Evolutionary conservation across 1,140 invertebrate species (phyloP), one percentile per base, ranked within the genome.

Genomic region (Parasteatoda tepidariorum): DNA sequence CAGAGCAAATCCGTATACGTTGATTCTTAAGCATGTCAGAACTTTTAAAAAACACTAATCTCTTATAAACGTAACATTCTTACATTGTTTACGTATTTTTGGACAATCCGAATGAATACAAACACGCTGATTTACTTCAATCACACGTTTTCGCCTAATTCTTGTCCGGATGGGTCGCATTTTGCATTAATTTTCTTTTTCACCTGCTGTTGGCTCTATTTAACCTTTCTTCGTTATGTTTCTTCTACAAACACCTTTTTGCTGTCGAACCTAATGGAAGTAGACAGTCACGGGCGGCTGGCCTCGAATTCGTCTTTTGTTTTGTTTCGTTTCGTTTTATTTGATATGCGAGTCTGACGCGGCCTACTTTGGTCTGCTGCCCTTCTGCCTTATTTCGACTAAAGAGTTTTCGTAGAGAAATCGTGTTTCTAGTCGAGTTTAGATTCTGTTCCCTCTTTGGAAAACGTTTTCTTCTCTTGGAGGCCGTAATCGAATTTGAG

Each of bases 311-410:
- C 59, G 22, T 55, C 48, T 57, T 48, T 70, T 70, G 24, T 64
- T 6, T 64, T 33, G 11, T 9, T n/a, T 64, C 26, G 26, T 48
- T 48, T 64, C 28, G 15, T 64, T 64, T 64, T 26, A 30, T 11
- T 70, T 31, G 74, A 78, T 59, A 78, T 62, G 61, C 74, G 38
- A 78, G 61, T 64, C 34, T 34, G 31, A n/a, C 34, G 33, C 66
- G 76, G 76, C 76, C 76, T 79, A 79, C 76, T 79, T 79, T 61
- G 76, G 18, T 79, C 64, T 38, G 59, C 41, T 68, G 76, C 76
- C 76, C 76, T 79, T 79, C 76, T 79, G 76, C 76, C 76, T 79
- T 79, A 79, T 26, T 79, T 79, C 55, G 57, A 18, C 55, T 9
- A 34, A 61, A 18, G 59, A 30, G 31, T 48, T 57, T 31, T 22